A percentile compares a stretch with the other conserved stretches of the same genome.
Conservation (phyloP, 2,797 vertebrate species). For the Streptopelia turtur region DNA sequence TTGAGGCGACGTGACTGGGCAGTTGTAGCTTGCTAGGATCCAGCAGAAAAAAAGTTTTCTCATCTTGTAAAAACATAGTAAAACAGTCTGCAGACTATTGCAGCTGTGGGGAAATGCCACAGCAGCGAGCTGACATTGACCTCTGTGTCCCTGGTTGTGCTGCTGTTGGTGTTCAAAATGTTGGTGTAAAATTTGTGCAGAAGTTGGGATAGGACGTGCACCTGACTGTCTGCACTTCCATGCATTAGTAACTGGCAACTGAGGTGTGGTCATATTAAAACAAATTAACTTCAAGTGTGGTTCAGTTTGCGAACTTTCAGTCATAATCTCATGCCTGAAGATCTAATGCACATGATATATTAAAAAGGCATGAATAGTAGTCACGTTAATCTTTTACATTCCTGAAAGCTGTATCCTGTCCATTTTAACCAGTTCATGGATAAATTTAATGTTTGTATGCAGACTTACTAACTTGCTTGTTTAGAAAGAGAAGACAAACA, state of each 20-base stretch:
- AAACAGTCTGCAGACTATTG: not conserved
- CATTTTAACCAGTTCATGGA: not conserved
- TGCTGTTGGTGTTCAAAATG: not conserved
- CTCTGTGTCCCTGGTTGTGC: not conserved
- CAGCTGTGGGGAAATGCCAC: too few relatives aligned
- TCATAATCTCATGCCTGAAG: not conserved
- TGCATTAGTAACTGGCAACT: not conserved
- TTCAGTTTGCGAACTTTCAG: not conserved
- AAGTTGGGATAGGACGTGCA: not conserved
- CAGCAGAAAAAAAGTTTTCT: not conserved
- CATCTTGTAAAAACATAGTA: not conserved
- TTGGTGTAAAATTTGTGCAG: not conserved
- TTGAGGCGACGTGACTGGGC: fast-evolving
- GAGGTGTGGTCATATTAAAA: not conserved
- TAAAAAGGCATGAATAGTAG: not conserved
- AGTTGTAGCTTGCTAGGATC: not conserved
- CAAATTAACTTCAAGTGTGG: not conserved
- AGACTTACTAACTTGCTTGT: not conserved
- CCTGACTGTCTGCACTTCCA: not conserved
- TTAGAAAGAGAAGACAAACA: not conserved
- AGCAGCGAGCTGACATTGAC: fast-evolving
- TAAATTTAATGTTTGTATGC: not conserved
- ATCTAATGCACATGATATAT: not conserved
- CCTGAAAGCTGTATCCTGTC: not conserved
- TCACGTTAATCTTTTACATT: not conserved